Evolutionary conservation across 2,888 invertebrate species (phyloP).

Genomic region (Sipha maydis): DNA sequence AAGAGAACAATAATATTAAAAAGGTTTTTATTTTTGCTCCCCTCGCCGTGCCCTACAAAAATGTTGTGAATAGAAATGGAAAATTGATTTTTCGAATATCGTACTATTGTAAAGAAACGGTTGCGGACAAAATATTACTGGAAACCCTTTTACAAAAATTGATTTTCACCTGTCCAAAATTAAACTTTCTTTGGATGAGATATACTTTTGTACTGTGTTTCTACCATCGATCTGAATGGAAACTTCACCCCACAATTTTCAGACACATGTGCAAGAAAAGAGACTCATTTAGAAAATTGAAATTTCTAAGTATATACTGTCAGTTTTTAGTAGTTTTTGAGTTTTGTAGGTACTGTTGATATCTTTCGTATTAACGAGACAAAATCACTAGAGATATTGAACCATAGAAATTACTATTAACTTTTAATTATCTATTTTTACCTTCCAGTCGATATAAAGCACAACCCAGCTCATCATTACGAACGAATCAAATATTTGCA

Average conservation of each 20-base stretch:
- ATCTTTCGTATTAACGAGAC: background rate
- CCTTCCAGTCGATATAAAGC: background rate
- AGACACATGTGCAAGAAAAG: background rate
- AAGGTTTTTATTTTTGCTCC: background rate
- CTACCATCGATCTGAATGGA: background rate
- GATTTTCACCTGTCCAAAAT: constrained; percentile 48
- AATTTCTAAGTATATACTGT: background rate
- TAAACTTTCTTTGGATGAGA: background rate
- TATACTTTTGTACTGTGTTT: background rate
- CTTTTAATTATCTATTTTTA: background rate
- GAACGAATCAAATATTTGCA: background rate
- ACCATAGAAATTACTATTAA: background rate
- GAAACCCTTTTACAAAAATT: constrained; percentile 43
- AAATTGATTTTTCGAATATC: background rate
- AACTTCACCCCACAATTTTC: constrained; percentile 1
- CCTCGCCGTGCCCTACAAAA: background rate
- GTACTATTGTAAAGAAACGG: background rate
- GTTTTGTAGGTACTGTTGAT: background rate
- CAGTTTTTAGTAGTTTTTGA: background rate
- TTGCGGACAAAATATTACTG: constrained; percentile 25
- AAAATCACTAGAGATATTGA: background rate
- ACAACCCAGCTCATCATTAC: background rate
- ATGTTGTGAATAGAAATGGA: background rate
- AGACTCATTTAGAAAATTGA: constrained; percentile 42
- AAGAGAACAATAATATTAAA: constrained; percentile 2